phyloP scores from a whole-genome alignment of 2,888 invertebrate genomes.

The Macrophya annulata region DNA sequence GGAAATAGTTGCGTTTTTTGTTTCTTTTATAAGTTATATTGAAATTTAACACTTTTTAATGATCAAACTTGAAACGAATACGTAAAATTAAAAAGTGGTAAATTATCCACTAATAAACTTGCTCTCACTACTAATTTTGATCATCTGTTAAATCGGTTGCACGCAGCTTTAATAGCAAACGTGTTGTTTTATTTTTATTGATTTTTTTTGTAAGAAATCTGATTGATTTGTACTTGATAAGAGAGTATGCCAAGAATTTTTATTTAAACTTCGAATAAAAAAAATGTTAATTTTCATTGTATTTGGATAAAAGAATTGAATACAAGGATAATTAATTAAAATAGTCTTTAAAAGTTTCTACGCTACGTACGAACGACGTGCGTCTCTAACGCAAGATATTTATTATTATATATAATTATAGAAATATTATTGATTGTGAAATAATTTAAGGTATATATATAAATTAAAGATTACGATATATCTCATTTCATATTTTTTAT shows the following conservation, averaged over 20 bases:
- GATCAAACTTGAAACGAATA: not conserved
- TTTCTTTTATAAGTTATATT: not conserved
- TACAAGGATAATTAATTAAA: slow-evolving; percentile 29
- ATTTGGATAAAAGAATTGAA: slow-evolving; percentile 38
- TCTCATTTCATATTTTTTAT: slow-evolving; percentile 52
- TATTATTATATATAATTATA: slow-evolving; percentile 50
- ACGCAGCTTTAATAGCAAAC: not conserved
- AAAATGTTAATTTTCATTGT: slow-evolving; percentile 39
- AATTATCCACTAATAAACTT: not conserved
- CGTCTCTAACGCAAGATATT: slow-evolving; percentile 41
- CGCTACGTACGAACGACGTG: slow-evolving; percentile 39
- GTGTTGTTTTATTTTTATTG: too few relatives aligned
- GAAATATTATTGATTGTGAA: slow-evolving; percentile 57
- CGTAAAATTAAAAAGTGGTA: not conserved
- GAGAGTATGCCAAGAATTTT: slow-evolving; percentile 14
- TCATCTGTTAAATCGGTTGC: slow-evolving; percentile 11
- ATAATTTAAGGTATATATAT: slow-evolving; percentile 43
- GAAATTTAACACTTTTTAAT: not conserved
- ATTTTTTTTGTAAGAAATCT: not conserved
- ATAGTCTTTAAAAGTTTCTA: slow-evolving; percentile 37
- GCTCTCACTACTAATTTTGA: not conserved
- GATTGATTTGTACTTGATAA: not conserved
- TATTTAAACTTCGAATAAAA: not conserved
- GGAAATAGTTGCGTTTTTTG: not conserved
- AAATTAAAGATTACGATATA: slow-evolving; percentile 49